Conservation (phyloP, 2,113 vertebrate species). For the Hiodon tergisus region DNA sequence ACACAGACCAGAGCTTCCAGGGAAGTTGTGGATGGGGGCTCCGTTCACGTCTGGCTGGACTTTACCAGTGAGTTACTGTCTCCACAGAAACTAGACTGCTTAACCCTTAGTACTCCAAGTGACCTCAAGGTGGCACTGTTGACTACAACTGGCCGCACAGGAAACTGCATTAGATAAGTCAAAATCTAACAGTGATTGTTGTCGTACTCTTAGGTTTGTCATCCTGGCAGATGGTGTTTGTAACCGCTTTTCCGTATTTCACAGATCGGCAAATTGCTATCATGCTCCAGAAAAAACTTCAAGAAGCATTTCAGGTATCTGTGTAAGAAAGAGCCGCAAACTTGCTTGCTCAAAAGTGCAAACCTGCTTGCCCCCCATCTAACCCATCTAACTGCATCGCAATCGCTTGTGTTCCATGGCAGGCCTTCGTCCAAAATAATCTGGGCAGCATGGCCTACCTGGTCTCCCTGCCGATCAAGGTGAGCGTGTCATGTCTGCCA, state of each 20-base stretch:
- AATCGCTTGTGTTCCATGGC: constrained; percentile 8
- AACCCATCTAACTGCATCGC: neutral
- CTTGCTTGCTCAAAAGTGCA: neutral
- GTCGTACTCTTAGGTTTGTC: neutral
- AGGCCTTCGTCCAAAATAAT: constrained; percentile 56
- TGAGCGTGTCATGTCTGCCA: constrained; percentile 24
- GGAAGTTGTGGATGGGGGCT: constrained; percentile 62
- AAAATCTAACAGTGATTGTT: neutral
- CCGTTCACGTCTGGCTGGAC: constrained; percentile 67
- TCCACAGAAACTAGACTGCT: neutral
- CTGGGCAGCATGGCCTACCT: constrained; percentile 55
- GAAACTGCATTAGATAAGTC: neutral
- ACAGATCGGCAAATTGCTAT: constrained; percentile 64
- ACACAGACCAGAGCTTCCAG: constrained; percentile 48
- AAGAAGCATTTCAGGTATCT: constrained; percentile 63
- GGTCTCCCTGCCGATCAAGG: constrained; percentile 58
- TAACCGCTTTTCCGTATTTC: constrained; percentile 11
- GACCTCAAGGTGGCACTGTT: neutral
- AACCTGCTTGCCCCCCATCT: neutral
- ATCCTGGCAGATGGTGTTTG: neutral
- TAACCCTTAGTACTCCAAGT: neutral
- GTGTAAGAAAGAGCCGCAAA: neutral
- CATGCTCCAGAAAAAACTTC: constrained; percentile 66
- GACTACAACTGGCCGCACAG: neutral
- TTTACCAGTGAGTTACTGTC: constrained; percentile 55